These are phyloP conservation scores for Trachemys scripta DNA, from an alignment of 2,113 vertebrate genomes.

Conservation along the genomic window DNA sequence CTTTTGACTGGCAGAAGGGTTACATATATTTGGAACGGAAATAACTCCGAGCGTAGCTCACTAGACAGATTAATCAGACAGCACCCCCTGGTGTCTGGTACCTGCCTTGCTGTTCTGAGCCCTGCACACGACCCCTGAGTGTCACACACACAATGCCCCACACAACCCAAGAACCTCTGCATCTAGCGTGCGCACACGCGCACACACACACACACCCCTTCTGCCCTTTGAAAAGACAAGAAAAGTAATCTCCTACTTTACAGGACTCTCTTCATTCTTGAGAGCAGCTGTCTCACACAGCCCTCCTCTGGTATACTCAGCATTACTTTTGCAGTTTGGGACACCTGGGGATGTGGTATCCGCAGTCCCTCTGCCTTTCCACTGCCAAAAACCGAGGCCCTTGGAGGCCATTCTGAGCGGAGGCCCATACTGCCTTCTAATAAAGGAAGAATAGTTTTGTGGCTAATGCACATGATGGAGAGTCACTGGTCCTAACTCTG, in stretches of 20 bases:
- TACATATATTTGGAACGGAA: not conserved
- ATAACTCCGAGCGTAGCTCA: not conserved
- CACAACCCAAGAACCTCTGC: too few relatives aligned
- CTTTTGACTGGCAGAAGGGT: too few relatives aligned
- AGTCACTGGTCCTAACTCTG: not conserved
- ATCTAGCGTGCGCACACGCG: too few relatives aligned
- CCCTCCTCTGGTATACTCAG: not conserved
- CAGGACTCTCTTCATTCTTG: not conserved
- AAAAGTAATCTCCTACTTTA: not conserved
- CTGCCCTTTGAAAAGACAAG: not conserved
- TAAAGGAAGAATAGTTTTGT: not conserved
- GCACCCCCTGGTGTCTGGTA: not conserved
- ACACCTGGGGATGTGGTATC: not conserved
- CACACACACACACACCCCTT: not conserved
- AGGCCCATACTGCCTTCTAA: not conserved
- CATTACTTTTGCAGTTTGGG: not conserved
- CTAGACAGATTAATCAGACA: accelerated
- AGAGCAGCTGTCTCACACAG: not conserved
- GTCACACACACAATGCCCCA: not conserved
- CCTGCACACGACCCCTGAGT: not conserved
- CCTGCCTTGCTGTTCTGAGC: not conserved
- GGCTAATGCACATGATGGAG: not conserved
- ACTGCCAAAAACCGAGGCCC: not conserved
- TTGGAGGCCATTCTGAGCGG: not conserved
- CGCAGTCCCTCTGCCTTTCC: not conserved